Evolutionary conservation across 1,140 invertebrate genomes (phyloP), one percentile per base, ranked within the genome.

Genomic region (Bombus balteatus): DNA sequence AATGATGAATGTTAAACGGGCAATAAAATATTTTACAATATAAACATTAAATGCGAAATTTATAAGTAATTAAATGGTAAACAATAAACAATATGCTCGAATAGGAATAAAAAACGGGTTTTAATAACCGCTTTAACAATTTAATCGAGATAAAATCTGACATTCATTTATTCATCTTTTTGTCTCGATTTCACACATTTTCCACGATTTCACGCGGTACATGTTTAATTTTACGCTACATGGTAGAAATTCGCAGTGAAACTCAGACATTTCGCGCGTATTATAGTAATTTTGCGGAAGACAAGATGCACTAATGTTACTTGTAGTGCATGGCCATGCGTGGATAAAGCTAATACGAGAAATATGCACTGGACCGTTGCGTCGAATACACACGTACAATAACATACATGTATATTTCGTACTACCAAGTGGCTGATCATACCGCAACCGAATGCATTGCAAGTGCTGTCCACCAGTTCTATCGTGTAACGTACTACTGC

Each of bases 221-320:
- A 72, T 39, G 37, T 2, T n/a, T 41, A n/a, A 72, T 72, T 39
- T 39, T 28, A 18, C 70, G 4, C 37, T 28, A 41, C 70, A 28
- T 28, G 39, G 12, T 70, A 1, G 68, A 22, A 70, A 70, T 25
- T 37, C 9, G 0, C 34, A 8, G 13, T 3, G 22, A 25, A 72
- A 15, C 12, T 13, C 10, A 12, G 6, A 3, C 15, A 9, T 72
- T 72, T 72, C 39, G 15, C 25, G 25, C 25, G 28, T n/a, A 10
- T 72, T 41, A 72, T 41, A 72, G 28, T 72, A 41, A 72, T 72
- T 41, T 72, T n/a, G 39, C 28, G 39, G 71, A 73, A 73, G 39
- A 22, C 71, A 73, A 73, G 71, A 47, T 22, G 71, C 34, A 32
- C n/a, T 74, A 74, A 74, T 74, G 72, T 53, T n/a, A 25, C 43